These are phyloP conservation scores for Atrina japonica DNA, from an alignment of 2,888 invertebrate species.

Conservation along the genomic window DNA sequence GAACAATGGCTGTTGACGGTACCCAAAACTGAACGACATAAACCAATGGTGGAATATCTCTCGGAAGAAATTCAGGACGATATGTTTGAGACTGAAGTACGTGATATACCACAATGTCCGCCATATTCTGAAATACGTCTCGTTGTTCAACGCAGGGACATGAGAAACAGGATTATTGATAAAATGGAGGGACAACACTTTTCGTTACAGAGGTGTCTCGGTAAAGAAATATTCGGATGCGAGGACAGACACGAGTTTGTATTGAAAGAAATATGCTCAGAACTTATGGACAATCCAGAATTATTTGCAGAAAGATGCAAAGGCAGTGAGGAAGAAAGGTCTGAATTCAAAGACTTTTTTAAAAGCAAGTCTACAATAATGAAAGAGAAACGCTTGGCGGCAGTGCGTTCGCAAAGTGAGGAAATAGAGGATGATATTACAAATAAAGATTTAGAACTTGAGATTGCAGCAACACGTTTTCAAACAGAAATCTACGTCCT, in stretches of 20 bases:
- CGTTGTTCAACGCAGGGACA: slow-evolving; percentile 3
- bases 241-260: slow-evolving; percentile 19
- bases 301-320: neutral
- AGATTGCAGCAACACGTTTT: slow-evolving; percentile 10
- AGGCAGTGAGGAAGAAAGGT: neutral
- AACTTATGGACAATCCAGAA: neutral
- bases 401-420: neutral
- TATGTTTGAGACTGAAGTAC: neutral
- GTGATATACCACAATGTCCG: slow-evolving; percentile 11
- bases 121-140: slow-evolving; percentile 7
- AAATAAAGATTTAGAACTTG: neutral
- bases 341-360: neutral
- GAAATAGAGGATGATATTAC: slow-evolving; percentile 21
- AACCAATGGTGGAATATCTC: neutral
- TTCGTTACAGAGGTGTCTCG: slow-evolving; percentile 22
- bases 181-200: neutral
- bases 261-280: slow-evolving; percentile 4
- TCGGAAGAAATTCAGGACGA: neutral
- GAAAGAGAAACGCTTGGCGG: neutral
- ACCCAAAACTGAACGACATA: neutral
- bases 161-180: slow-evolving; percentile 20
- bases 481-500: slow-evolving; percentile 10
- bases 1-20: neutral
- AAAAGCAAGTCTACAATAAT: neutral
- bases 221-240: slow-evolving; percentile 35